These are phyloP conservation scores for Sturnira hondurensis DNA, from an alignment of 2,113 vertebrate genomes.

Conservation along the genomic window DNA sequence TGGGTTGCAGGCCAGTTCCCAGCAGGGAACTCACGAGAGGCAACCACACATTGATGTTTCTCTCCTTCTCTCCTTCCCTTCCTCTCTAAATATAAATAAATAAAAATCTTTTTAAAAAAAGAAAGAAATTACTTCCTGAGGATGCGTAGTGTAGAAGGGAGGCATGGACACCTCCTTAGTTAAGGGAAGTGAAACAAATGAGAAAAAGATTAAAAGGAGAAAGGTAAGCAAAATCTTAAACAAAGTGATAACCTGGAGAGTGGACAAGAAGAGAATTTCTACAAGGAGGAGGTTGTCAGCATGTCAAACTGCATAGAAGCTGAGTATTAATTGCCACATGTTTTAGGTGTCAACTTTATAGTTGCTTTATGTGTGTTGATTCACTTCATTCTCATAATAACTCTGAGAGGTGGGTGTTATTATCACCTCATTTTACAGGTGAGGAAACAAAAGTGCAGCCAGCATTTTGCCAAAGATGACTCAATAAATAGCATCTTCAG, in stretches of 20 bases:
- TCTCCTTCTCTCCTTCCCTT: no score
- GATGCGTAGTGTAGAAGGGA: neutral
- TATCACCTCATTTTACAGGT: neutral
- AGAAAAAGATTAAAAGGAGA: neutral
- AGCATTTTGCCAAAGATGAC: neutral
- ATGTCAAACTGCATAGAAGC: neutral
- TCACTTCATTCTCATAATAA: neutral
- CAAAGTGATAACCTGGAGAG: neutral
- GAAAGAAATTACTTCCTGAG: neutral
- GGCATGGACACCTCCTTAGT: no score
- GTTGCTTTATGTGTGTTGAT: neutral
- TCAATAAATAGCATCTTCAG: rapidly evolving
- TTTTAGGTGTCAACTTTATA: neutral
- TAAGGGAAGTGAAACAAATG: neutral
- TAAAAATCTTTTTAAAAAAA: no score
- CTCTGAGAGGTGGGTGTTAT: neutral
- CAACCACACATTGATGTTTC: no score
- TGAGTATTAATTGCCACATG: neutral
- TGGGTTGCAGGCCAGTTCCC: no score
- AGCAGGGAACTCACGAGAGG: no score
- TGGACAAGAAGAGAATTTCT: neutral
- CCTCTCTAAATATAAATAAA: no score
- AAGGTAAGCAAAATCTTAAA: neutral
- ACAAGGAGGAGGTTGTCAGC: neutral
- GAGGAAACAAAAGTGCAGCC: neutral